phyloP scores from a whole-genome alignment of 2,113 vertebrate genomes.

The Todiramphus chloris region DNA sequence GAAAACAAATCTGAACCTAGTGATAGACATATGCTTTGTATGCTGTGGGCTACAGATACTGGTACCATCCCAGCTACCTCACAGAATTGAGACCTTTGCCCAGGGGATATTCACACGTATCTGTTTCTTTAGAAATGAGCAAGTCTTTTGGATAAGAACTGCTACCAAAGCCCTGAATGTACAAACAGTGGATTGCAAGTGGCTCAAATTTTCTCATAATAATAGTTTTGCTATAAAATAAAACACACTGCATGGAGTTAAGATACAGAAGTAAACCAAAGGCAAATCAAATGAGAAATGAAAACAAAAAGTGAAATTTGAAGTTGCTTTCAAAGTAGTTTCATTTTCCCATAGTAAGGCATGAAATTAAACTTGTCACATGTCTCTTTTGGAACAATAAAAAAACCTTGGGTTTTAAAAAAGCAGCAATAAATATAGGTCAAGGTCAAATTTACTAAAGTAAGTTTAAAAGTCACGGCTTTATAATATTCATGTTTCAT shows the following conservation, averaged over 20 bases:
- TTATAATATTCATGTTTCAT: not conserved
- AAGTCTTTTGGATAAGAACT: not conserved
- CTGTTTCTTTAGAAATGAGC: not conserved
- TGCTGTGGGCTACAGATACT: not conserved
- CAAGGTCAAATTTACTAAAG: not conserved
- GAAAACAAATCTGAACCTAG: not conserved
- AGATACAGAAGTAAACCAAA: not conserved
- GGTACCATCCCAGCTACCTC: not conserved
- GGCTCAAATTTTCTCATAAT: not conserved
- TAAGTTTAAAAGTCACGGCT: not conserved
- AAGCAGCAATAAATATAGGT: not conserved
- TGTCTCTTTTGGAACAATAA: not conserved
- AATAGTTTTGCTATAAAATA: not conserved
- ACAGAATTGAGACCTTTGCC: not conserved
- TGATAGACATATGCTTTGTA: not conserved
- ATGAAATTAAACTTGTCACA: not conserved
- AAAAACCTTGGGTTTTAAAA: not conserved
- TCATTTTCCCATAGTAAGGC: not conserved
- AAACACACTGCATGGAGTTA: not conserved
- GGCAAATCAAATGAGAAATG: not conserved
- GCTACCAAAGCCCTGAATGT: not conserved
- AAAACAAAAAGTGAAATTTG: not conserved
- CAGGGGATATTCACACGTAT: not conserved
- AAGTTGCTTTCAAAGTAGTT: not conserved
- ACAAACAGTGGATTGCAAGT: not conserved